Percentiles rank a stretch among this genome's conserved stretches.
These are phyloP conservation scores for Diogma glabrata DNA, from an alignment of 2,888 invertebrate genomes.

Conservation along the genomic window DNA sequence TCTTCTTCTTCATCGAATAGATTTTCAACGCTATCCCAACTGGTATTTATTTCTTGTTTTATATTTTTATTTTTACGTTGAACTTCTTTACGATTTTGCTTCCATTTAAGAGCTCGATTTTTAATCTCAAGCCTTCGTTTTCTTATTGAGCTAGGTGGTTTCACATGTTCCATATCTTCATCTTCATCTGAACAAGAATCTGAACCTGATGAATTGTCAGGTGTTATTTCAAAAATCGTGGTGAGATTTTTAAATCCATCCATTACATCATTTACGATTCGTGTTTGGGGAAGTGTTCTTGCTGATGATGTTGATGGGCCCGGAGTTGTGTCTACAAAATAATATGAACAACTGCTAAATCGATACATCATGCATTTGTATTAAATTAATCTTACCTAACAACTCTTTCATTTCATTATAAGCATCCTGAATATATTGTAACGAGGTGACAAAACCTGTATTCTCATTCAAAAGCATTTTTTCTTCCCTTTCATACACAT, in stretches of 20 bases:
- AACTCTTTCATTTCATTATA: constrained; percentile 19
- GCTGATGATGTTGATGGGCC: no score
- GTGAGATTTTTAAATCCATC: neutral
- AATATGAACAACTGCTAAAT: no score
- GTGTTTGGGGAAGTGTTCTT: neutral
- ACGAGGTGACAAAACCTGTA: constrained; percentile 10
- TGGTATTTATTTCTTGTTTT: no score
- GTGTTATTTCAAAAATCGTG: neutral
- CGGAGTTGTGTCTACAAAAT: neutral
- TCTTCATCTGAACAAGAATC: neutral
- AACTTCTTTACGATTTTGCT: no score
- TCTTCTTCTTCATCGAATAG: no score
- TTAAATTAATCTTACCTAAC: no score
- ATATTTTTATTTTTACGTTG: no score
- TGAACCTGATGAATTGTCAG: neutral
- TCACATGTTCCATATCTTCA: neutral
- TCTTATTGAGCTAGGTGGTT: neutral
- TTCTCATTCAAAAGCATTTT: constrained; percentile 1
- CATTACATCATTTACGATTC: neutral
- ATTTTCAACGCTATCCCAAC: no score
- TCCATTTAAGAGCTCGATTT: neutral
- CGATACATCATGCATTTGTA: no score
- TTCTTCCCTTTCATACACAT: constrained; percentile 4
- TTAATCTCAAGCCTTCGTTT: neutral
- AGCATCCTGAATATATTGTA: constrained; percentile 15